Percentiles rank a stretch among this genome's conserved stretches.
phyloP scores from a whole-genome alignment of 2,113 vertebrate species.

The Danio rerio region GRCz12tu NC_133195.1:14731001-14731500 shows the following conservation, averaged over 20 bases:
- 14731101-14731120: not conserved
- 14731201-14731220: not conserved
- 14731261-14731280: not conserved
- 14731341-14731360: no score
- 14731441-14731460: no score
- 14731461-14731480: no score
- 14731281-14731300: not conserved
- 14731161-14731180: not conserved
- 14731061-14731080: not conserved
- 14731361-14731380: no score
- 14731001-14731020: not conserved
- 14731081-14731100: not conserved
- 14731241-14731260: not conserved
- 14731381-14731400: no score
- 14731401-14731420: no score
- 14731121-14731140: not conserved
- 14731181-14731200: not conserved
- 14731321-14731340: no score
- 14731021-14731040: not conserved
- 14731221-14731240: not conserved
- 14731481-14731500: no score
- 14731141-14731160: constrained; percentile 7
- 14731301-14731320: no score
- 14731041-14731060: not conserved
- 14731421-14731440: no score